These are phyloP conservation scores for Craterocephalus amniculus DNA, from an alignment of 2,797 vertebrate genomes.

Conservation along the genomic window DNA sequence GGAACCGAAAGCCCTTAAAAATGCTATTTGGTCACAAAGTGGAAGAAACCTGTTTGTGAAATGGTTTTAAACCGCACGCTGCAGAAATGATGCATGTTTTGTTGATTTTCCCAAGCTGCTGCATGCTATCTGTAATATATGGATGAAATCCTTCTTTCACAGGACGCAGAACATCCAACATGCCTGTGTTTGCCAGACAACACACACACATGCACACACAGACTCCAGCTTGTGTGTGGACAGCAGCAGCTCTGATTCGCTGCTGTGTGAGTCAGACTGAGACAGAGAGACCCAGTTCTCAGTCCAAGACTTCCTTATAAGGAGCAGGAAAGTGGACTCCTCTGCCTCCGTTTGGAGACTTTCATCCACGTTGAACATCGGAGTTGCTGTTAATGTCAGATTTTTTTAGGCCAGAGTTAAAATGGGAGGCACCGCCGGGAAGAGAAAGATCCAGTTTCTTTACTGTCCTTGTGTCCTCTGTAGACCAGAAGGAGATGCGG, in stretches of 20 bases:
- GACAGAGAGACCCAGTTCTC: slow-evolving; percentile 61
- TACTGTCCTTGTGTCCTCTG: slow-evolving; percentile 6
- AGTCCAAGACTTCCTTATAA: slow-evolving; percentile 57
- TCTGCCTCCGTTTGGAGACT: slow-evolving; percentile 23
- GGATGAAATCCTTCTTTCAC: neutral
- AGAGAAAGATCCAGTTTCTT: neutral
- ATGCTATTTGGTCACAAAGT: no score
- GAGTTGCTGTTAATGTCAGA: slow-evolving; percentile 32
- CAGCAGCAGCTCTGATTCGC: slow-evolving; percentile 28
- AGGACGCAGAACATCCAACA: neutral
- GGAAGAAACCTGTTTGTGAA: no score
- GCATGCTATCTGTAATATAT: no score
- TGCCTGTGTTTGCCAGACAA: neutral
- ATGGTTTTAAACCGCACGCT: no score
- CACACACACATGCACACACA: slow-evolving; percentile 24
- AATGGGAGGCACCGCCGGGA: slow-evolving; percentile 4
- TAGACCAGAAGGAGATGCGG: slow-evolving; percentile 34
- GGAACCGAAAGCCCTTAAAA: no score
- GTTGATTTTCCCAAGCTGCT: no score
- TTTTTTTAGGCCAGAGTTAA: slow-evolving; percentile 17
- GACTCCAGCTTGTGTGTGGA: slow-evolving; percentile 41
- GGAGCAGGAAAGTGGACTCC: slow-evolving; percentile 40
- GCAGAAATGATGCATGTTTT: no score
- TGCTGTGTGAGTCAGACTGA: slow-evolving; percentile 59
- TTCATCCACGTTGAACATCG: slow-evolving; percentile 3